Conservation (phyloP, 2,113 vertebrate genomes). For the Athene noctua region DNA sequence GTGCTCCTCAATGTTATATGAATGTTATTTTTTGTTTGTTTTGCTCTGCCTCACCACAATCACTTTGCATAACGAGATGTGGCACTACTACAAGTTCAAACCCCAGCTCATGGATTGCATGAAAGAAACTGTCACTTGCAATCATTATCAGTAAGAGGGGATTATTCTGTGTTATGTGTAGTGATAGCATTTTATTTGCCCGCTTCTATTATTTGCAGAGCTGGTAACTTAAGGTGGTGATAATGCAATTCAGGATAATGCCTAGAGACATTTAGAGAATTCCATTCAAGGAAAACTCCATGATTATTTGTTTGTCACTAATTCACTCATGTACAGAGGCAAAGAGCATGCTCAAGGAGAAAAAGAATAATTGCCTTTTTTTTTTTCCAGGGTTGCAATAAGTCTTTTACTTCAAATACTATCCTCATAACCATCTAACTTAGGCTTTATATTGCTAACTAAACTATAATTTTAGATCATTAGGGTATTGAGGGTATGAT, state of each 20-base stretch:
- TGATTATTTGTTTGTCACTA: constrained; percentile 21
- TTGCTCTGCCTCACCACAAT: background rate
- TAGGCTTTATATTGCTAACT: background rate
- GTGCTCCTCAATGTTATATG: background rate
- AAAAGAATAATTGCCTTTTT: background rate
- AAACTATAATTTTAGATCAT: background rate
- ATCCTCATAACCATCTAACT: background rate
- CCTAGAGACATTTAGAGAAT: background rate
- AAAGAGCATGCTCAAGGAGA: background rate
- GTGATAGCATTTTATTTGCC: constrained; percentile 11
- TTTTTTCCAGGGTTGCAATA: background rate
- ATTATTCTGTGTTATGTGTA: background rate
- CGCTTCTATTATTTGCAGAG: background rate
- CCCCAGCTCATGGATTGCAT: background rate
- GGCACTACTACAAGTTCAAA: constrained; percentile 10
- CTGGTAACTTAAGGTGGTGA: constrained; percentile 20
- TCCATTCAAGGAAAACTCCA: constrained; percentile 16
- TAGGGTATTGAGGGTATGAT: background rate
- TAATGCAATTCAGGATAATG: background rate
- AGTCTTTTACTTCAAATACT: background rate
- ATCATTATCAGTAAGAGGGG: constrained; percentile 10
- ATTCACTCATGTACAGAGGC: background rate
- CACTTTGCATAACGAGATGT: constrained; percentile 23
- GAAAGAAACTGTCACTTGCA: constrained; percentile 34
- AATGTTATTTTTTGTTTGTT: constrained; percentile 10